Percentiles rank a stretch among this genome's conserved stretches.
Conservation (phyloP, 2,888 invertebrate species). For the Copidosoma aretas region DNA sequence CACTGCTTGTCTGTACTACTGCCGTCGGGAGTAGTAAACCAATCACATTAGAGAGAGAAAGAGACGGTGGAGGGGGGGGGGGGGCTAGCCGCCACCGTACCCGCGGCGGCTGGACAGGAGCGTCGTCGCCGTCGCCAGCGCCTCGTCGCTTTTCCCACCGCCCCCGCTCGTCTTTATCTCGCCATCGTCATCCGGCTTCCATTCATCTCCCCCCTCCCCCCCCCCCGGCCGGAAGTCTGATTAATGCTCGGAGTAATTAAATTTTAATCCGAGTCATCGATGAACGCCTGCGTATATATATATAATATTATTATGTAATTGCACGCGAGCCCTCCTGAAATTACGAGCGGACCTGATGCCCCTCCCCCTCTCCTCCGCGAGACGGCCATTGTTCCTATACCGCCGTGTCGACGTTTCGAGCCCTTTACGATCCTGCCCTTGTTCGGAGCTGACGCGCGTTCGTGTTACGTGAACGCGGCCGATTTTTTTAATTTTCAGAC, state of each 20-base stretch:
- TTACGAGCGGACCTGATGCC: too few species aligned
- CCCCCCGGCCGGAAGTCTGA: constrained; percentile 12
- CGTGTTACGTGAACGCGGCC: too few species aligned
- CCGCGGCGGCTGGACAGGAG: background rate
- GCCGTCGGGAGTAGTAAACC: constrained; percentile 50
- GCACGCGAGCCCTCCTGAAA: too few species aligned
- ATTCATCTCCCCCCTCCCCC: background rate
- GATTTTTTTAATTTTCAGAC: too few species aligned
- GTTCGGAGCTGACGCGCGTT: too few species aligned
- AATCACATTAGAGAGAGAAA: constrained; percentile 55
- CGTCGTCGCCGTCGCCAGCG: constrained; percentile 38
- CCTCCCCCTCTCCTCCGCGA: too few species aligned
- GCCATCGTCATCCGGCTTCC: constrained; percentile 3
- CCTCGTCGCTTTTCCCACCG: constrained; percentile 33
- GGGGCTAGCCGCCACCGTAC: too few species aligned
- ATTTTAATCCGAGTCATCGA: constrained; percentile 57
- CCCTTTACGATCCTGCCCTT: too few species aligned
- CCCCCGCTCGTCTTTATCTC: constrained; percentile 11
- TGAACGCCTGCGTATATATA: background rate
- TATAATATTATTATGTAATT: too few species aligned
- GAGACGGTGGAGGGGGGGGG: too few species aligned
- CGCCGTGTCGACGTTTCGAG: too few species aligned
- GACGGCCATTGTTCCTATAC: too few species aligned
- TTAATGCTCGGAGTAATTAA: constrained; percentile 49
- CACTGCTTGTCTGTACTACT: constrained; percentile 19